A percentile compares a stretch with the other conserved stretches of the same genome.
Evolutionary conservation across 2,113 vertebrate species (phyloP).

Genomic region (Ophthalmolycus amberensis): DNA sequence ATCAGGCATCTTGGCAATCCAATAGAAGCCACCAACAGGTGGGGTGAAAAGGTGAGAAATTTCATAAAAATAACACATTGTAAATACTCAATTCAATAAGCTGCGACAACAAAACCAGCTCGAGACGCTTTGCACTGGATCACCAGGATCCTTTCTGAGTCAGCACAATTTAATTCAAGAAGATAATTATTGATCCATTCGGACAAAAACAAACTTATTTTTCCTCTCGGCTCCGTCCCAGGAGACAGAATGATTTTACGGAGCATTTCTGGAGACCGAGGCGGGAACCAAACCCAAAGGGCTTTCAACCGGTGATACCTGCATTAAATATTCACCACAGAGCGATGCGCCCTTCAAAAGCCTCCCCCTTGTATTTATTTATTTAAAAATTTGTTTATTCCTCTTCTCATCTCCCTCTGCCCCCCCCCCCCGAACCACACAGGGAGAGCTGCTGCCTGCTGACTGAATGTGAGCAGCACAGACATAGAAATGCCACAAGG

Average conservation of each 20-base stretch:
- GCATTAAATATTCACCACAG: constrained; percentile 77
- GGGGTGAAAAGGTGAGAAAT: constrained; percentile 29
- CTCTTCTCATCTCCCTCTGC: constrained; percentile 68
- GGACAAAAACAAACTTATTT: constrained; percentile 25
- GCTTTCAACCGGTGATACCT: constrained; percentile 64
- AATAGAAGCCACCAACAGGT: constrained; percentile 32
- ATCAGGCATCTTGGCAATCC: constrained; percentile 32
- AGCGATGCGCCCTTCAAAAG: constrained; percentile 76
- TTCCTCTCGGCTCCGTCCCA: not conserved
- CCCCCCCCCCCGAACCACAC: constrained; percentile 44
- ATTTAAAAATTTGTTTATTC: constrained; percentile 80
- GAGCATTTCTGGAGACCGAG: constrained; percentile 39
- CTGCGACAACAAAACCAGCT: not conserved
- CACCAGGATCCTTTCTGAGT: not conserved
- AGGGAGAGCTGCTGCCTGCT: constrained; percentile 59
- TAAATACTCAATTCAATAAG: constrained; percentile 1
- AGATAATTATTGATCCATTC: constrained; percentile 35
- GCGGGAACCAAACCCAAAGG: constrained; percentile 44
- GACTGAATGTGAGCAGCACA: constrained; percentile 54
- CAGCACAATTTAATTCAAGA: constrained; percentile 15
- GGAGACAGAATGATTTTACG: constrained; percentile 45
- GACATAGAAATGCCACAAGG: constrained; percentile 63
- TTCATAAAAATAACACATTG: constrained; percentile 23
- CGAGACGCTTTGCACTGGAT: not conserved
- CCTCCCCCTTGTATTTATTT: constrained; percentile 73